Evolutionary conservation across 2,888 invertebrate genomes (phyloP), one percentile per base, ranked within the genome.

Genomic region (Tetragonisca angustula): DNA sequence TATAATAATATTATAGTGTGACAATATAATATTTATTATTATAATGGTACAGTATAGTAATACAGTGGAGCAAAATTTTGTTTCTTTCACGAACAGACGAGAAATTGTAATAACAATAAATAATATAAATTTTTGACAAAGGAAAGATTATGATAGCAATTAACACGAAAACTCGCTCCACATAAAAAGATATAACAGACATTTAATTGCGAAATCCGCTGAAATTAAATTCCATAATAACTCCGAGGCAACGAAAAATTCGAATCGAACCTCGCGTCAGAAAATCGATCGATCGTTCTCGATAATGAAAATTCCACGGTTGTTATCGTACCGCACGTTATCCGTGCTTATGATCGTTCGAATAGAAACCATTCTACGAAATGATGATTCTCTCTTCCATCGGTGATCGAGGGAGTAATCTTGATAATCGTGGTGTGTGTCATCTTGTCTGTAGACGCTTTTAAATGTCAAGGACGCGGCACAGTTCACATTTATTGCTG

Each of bases 401-500:
- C 50, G 3, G 4, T 24, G 17, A 43, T n/a, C 13, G 4, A 0
- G 24, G 43, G 6, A 19, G 13, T 36, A 36, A 73, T 64, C 52
- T 9, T 56, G 67, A n/a, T 2, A 59, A 50, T 32, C 27, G 17
- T 13, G 4, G 15, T 15, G 49, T 15, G 75, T 11, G 27, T 68
- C 52, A 15, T 67, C 56, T 19, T 21, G 19, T 15, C 17, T 17
- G 2, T 36, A 76, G 52, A 43, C 50, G 3, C 27, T 24, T 24
- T 36, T 24, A 49, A 59, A 59, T 71, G 71, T 62, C 67, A 76
- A 76, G 71, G 71, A 11, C 71, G n/a, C 15, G 27, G 19, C 21
- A 52, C n/a, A 54, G 82, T 75, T 82, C 56, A 68, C 17, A 24
- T 17, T 62, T 21, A 32, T 62, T 19, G 21, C 50, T 9, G 1